These are phyloP conservation scores for Drosophila anceps DNA, from an alignment of 2,888 invertebrate genomes.

Conservation along the genomic window DNA sequence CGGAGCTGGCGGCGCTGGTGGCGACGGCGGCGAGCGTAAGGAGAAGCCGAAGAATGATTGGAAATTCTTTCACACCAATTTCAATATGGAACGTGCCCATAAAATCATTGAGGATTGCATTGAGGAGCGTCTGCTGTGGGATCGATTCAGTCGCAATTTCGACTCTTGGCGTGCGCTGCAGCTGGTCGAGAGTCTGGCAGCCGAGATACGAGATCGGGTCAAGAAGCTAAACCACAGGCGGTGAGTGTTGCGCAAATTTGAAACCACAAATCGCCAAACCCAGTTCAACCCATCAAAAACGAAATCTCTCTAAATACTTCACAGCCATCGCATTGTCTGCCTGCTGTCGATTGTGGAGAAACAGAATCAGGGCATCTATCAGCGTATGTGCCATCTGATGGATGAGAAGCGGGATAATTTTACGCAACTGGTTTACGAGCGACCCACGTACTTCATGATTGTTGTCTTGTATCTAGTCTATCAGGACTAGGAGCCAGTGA, in stretches of 20 bases:
- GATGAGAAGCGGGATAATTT: constrained; percentile 84
- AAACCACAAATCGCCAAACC: constrained; percentile 8
- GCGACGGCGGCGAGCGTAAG: constrained; percentile 50
- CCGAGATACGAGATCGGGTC: constrained; percentile 83
- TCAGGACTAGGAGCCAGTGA: constrained; percentile 73
- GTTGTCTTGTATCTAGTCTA: constrained; percentile 84
- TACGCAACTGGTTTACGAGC: constrained; percentile 82
- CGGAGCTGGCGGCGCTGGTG: constrained; percentile 43
- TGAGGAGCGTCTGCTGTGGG: constrained; percentile 84
- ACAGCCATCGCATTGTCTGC: constrained; percentile 84
- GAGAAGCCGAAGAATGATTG: constrained; percentile 80
- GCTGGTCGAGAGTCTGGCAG: constrained; percentile 82
- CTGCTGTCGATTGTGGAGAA: constrained; percentile 84
- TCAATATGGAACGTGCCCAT: constrained; percentile 84
- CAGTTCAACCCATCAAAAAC: constrained; percentile 20
- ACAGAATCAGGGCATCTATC: constrained; percentile 83
- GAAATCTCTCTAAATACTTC: background rate
- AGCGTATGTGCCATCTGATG: constrained; percentile 84
- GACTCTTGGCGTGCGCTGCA: constrained; percentile 84
- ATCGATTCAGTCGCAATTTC: constrained; percentile 84
- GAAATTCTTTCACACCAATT: constrained; percentile 83
- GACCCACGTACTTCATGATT: constrained; percentile 83
- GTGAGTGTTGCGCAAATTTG: constrained; percentile 57
- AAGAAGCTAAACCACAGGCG: constrained; percentile 82
- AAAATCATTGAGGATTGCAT: constrained; percentile 83